These are phyloP conservation scores for Telenomus remus DNA, from an alignment of 1,140 invertebrate genomes.

Conservation along the genomic window DNA sequence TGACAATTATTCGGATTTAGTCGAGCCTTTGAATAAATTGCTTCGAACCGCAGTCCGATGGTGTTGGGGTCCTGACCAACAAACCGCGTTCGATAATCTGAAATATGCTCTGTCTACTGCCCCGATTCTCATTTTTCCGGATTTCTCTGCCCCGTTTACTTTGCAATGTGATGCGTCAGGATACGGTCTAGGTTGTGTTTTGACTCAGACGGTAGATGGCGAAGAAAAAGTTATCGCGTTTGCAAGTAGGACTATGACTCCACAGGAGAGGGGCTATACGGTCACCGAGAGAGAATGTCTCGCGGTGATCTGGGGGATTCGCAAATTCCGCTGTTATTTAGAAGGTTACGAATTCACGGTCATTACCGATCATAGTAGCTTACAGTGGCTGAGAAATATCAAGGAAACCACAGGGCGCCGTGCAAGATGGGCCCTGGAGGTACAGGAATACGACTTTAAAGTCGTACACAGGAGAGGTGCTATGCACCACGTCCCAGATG, in stretches of 20 bases:
- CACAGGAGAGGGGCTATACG: neutral
- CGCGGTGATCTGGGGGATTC: neutral
- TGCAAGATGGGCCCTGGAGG: slow-evolving; percentile 3
- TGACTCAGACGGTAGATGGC: slow-evolving; percentile 41
- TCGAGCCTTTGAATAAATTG: slow-evolving; percentile 57
- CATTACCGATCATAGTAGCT: slow-evolving; percentile 9
- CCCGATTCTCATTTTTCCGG: slow-evolving; percentile 13
- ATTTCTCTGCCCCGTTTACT: slow-evolving; percentile 45
- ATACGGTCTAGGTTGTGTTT: slow-evolving; percentile 49
- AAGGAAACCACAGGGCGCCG: slow-evolving; percentile 6
- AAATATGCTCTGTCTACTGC: neutral
- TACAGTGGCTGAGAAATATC: neutral
- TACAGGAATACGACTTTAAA: neutral
- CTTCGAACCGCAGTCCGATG: neutral
- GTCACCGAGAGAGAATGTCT: neutral
- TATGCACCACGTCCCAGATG: slow-evolving; percentile 10
- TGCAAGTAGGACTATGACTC: slow-evolving; percentile 48
- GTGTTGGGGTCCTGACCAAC: slow-evolving; percentile 2
- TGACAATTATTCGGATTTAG: slow-evolving; percentile 56
- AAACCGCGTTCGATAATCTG: neutral
- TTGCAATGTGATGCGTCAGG: slow-evolving; percentile 34
- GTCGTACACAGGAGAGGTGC: slow-evolving; percentile 6
- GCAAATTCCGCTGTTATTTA: slow-evolving; percentile 13
- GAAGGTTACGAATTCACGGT: neutral
- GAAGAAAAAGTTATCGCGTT: slow-evolving; percentile 62